These are phyloP conservation scores for Huso huso DNA, from an alignment of 2,797 vertebrate species.

Conservation along the genomic window DNA sequence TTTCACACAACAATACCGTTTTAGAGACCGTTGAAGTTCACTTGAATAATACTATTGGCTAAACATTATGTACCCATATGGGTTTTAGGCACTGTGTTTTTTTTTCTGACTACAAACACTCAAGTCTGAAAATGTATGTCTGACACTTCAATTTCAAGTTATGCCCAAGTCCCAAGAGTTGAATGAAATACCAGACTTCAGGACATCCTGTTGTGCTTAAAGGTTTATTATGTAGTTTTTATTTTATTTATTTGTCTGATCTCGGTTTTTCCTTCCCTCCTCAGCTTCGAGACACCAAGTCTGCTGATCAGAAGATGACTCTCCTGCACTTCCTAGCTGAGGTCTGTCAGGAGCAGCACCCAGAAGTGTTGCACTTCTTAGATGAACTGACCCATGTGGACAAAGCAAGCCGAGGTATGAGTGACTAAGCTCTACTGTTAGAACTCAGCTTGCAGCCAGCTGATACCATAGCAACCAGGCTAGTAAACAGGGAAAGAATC, in stretches of 20 bases:
- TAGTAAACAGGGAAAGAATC: too few species aligned
- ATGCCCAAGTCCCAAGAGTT: too few species aligned
- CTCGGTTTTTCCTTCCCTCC: constrained; percentile 12
- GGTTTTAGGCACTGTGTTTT: too few species aligned
- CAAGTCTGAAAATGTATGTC: too few species aligned
- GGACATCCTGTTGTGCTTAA: neutral
- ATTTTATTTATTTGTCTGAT: neutral
- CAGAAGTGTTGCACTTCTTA: constrained; percentile 70
- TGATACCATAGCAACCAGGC: neutral
- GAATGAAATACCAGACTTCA: neutral
- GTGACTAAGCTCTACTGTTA: neutral
- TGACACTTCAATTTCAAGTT: too few species aligned
- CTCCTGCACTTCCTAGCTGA: constrained; percentile 81
- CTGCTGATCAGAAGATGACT: constrained; percentile 73
- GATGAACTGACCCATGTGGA: constrained; percentile 84
- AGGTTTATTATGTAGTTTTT: neutral
- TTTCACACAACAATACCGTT: too few species aligned
- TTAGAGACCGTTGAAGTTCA: too few species aligned
- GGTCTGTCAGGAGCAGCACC: constrained; percentile 67
- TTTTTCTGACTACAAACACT: too few species aligned
- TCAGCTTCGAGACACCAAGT: constrained; percentile 70
- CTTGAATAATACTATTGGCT: too few species aligned
- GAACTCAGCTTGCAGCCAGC: neutral
- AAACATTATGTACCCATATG: too few species aligned
- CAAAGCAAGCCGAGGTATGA: constrained; percentile 82